Evolutionary conservation across 2,113 vertebrate genomes (phyloP).

Genomic region (Malurus melanocephalus): DNA sequence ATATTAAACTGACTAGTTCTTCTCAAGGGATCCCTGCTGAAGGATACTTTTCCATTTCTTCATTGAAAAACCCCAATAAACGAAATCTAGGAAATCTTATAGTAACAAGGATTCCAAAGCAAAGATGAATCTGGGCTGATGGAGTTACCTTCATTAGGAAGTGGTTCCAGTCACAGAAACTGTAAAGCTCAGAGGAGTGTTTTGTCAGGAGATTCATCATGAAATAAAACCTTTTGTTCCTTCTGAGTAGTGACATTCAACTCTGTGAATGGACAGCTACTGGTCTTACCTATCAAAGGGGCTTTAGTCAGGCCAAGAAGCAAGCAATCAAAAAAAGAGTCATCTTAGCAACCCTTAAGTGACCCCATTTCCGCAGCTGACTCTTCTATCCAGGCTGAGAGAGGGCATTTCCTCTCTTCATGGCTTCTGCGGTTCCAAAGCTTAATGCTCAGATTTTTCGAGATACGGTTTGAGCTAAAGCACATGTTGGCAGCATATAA

Average conservation of each 20-base stretch:
- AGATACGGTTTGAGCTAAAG: not conserved
- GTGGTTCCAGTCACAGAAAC: not conserved
- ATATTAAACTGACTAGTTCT: not conserved
- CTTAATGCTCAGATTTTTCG: not conserved
- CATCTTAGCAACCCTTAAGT: not conserved
- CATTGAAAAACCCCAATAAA: not conserved
- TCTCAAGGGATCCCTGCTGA: not conserved
- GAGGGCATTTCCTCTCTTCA: not conserved
- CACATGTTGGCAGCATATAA: accelerated
- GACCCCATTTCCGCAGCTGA: accelerated
- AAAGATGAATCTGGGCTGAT: not conserved
- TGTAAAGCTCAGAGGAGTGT: not conserved
- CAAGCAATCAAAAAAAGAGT: not conserved
- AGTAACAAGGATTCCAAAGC: not conserved
- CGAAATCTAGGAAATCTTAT: not conserved
- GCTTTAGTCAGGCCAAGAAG: not conserved
- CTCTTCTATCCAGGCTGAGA: not conserved
- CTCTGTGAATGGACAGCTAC: not conserved
- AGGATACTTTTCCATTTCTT: not conserved
- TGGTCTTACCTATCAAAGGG: not conserved
- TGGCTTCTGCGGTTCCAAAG: not conserved
- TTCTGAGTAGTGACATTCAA: not conserved
- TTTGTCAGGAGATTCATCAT: not conserved
- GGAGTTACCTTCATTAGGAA: not conserved
- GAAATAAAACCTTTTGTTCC: not conserved